These are phyloP conservation scores for Caenorhabditis doughertyi DNA, from an alignment of 2,888 invertebrate species.

Conservation along the genomic window DNA sequence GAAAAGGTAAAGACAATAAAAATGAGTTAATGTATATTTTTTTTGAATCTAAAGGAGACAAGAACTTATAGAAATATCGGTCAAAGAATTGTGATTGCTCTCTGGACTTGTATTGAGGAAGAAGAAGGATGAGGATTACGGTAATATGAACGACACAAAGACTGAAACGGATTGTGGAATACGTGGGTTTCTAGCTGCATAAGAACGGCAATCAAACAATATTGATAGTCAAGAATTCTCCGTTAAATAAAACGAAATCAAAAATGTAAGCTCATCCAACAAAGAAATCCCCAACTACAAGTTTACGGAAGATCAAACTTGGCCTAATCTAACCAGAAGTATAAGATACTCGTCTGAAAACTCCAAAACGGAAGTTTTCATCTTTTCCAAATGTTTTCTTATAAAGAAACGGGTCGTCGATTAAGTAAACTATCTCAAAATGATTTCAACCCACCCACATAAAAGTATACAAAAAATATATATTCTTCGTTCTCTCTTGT, in stretches of 20 bases:
- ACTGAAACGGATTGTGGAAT: no score
- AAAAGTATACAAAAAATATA: constrained; percentile 19
- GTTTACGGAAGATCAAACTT: no score
- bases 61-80: neutral
- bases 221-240: no score
- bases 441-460: neutral
- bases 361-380: neutral
- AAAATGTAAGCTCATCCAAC: no score
- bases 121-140: neutral
- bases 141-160: no score
- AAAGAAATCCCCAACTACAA: no score
- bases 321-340: no score
- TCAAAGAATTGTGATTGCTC: constrained; percentile 15
- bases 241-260: no score
- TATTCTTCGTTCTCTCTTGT: neutral
- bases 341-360: no score
- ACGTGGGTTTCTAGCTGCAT: neutral
- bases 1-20: constrained; percentile 33
- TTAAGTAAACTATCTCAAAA: constrained; percentile 14
- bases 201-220: no score
- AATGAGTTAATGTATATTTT: constrained; percentile 2
- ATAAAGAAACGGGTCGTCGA: neutral
- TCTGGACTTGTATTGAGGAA: constrained; percentile 4
- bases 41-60: neutral
- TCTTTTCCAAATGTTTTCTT: neutral